Base-by-base conservation (phyloP, 35 echinoderm and acorn worm species). In the Diadema setosum region DNA sequence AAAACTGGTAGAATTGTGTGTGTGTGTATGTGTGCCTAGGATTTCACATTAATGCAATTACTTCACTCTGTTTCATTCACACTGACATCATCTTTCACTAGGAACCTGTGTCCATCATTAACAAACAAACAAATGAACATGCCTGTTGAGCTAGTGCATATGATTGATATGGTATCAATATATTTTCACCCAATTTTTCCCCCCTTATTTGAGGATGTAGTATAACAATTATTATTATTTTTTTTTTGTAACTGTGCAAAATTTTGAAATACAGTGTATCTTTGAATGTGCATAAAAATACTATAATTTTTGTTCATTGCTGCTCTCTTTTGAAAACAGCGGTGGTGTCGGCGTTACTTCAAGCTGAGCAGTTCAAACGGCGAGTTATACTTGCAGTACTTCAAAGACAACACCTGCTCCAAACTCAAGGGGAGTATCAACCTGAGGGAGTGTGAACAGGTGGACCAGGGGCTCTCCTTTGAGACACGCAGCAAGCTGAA, bases 271-370 rank as follows among this genome's bases (percentile, higher is more conserved):
- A 12, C 14, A 18, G 33, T 17, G 14, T 20, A 31, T 14, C n/a
- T 14, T 56, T 14, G n/a, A 56, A n/a, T 11, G 11, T 14, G 50
- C 9, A 73, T 15, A 12, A 9, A 12, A 12, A 12, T 20, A 12
- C 12, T 73, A 73, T 27, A 20, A 18, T 83, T 45, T 16, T 18
- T 73, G 5, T 86, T 55, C 18, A 6, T 81, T 26, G 30, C 81
- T 4, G 36, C 37, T 85, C 42, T 14, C n/a, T n/a, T n/a, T n/a
- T n/a, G n/a, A n/a, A n/a, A n/a, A 56, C 85, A 97, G 95, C 86
- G 87, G 76, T 97, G 95, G 95, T 87, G 89, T 25, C 44, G 83
- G 49, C 40, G 95, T 37, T 97, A 87, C 91, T 97, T 93, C 61
- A 81, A 90, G 26, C 87, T 97, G 18, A 44, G 84, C 24, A 52